A percentile compares a stretch with the other conserved stretches of the same genome.
Evolutionary conservation across 2,797 vertebrate genomes (phyloP).

Genomic region (Periophthalmus magnuspinnatus): DNA sequence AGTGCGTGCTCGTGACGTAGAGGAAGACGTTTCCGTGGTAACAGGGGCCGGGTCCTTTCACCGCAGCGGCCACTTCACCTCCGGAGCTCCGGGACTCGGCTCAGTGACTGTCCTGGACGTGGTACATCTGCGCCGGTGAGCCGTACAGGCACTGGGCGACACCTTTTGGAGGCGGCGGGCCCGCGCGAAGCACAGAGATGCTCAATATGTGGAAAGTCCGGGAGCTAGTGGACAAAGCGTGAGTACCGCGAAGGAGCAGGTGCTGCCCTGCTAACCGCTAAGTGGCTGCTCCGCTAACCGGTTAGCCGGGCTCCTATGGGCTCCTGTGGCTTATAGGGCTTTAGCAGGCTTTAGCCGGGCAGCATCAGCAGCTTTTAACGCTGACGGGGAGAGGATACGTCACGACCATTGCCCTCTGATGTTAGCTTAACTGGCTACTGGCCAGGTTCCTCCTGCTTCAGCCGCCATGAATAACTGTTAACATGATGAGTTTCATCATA

Average conservation of each 20-base stretch:
- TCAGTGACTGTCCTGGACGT: slow-evolving; percentile 20
- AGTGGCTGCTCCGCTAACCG: slow-evolving; percentile 31
- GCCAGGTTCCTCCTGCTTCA: slow-evolving; percentile 32
- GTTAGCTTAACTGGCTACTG: slow-evolving; percentile 64
- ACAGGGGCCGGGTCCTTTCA: slow-evolving; percentile 65
- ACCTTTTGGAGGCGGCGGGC: slow-evolving; percentile 69
- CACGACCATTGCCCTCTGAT: slow-evolving; percentile 56
- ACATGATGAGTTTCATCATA: rapidly evolving
- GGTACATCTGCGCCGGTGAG: slow-evolving; percentile 52
- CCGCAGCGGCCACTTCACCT: slow-evolving; percentile 47
- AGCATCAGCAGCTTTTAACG: slow-evolving; percentile 55
- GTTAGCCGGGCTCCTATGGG: slow-evolving; percentile 26
- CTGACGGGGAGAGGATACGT: slow-evolving; percentile 39
- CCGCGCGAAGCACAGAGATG: slow-evolving; percentile 77
- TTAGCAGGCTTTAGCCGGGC: slow-evolving; percentile 17
- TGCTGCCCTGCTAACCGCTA: slow-evolving; percentile 31
- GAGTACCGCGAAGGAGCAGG: slow-evolving; percentile 76
- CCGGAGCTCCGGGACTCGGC: slow-evolving; percentile 22
- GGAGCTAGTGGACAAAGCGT: slow-evolving; percentile 99
- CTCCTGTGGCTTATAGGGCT: neutral
- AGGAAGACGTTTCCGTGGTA: slow-evolving; percentile 75
- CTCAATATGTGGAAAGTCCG: slow-evolving; percentile 98
- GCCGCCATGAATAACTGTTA: neutral
- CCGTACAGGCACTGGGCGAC: slow-evolving; percentile 57
- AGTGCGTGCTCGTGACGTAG: slow-evolving; percentile 66